phyloP scores from a whole-genome alignment of 2,113 vertebrate genomes.

The Megatriorchis doriae region DNA sequence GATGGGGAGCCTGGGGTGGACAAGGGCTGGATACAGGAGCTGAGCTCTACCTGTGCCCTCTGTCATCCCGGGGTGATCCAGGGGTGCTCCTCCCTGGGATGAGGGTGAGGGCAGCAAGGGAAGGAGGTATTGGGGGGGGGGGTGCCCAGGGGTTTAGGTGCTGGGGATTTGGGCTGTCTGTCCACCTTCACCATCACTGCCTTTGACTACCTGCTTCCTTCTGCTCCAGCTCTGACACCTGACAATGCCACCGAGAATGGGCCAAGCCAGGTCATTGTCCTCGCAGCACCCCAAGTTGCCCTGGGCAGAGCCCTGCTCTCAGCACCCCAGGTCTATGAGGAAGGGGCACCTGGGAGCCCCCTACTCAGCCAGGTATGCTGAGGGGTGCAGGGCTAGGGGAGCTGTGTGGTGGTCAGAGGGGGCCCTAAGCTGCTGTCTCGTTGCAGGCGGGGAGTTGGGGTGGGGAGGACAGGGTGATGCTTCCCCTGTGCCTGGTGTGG shows the following conservation, averaged over 20 bases:
- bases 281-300: not conserved
- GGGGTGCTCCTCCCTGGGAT: not conserved
- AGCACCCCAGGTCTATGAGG: not conserved
- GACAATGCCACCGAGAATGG: not conserved
- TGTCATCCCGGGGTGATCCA: not conserved
- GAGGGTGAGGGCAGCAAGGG: not conserved
- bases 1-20: not conserved
- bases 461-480: accelerated
- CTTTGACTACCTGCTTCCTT: not conserved
- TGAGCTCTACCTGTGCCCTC: not conserved
- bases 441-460: not conserved
- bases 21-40: not conserved
- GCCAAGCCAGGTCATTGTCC: not conserved
- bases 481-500: not conserved
- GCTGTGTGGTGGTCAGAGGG: not conserved
- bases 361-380: not conserved
- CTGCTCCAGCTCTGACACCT: not conserved
- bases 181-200: not conserved
- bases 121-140: not conserved
- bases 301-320: not conserved
- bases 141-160: not conserved
- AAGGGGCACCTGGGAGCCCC: not conserved
- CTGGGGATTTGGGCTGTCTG: not conserved
- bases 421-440: not conserved
- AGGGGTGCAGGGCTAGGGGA: not conserved